Base-by-base conservation (phyloP, 2,888 invertebrate species). In the Cremastinae sp. region DNA sequence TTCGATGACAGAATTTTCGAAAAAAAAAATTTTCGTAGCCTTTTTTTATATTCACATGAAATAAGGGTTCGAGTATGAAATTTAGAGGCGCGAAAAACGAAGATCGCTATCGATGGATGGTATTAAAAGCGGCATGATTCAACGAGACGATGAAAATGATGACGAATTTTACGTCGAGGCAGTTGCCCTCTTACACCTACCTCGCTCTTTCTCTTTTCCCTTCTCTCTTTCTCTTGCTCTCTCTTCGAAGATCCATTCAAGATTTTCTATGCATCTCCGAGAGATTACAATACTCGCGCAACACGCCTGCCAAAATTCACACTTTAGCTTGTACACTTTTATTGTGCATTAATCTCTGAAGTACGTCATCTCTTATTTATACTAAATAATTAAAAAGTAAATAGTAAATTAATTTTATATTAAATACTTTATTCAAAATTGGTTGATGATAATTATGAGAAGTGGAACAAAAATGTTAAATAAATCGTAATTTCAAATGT, bases 91-190 rank as follows among this genome's bases (percentile, higher is more conserved):
- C 45, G 61, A 41, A 47, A 47, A 65, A 16, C 9, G 45, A 61
- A 18, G 12, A 55, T 65, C 41, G 41, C 49, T 64, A 65, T 61
- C 71, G 66, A 71, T 75, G 55, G 47, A 47, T 22, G 1, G 53
- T 75, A 75, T 75, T 66, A 71, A 37, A 62, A 75, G 71, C 49
- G 47, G 14, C 55, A 71, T 75, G 71, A 72, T 62, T 72, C 71
- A 72, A 75, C 71, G n/a, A n/a, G 66, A 51, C 10, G 20, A 39
- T 45, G 41, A 41, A 5, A 28, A 55, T 20, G 41, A 58, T 0
- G 10, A 51, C 37, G 62, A 62, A 28, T 10, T 55, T 14, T 70
- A 35, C 16, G 39, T 61, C 55, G 65, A 41, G 53, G 65, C 58
- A 28, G 28, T 59, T 18, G 65, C 61, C 45, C 64, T 65, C 66